Base-by-base conservation (phyloP, 2,113 vertebrate genomes). In the Danio rerio region DNA sequence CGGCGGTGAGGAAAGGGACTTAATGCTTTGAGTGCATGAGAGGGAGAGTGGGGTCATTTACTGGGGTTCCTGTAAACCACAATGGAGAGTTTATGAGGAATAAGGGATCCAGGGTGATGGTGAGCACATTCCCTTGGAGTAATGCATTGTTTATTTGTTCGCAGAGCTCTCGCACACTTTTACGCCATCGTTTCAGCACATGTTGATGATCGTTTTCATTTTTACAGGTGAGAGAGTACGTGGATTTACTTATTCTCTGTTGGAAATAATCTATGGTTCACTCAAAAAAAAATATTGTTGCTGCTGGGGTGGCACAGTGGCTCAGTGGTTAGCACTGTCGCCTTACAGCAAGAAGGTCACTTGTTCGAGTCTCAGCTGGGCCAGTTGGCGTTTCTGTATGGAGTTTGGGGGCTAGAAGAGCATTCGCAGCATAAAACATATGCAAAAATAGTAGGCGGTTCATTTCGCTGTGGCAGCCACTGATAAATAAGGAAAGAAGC, bases 1-100 rank as follows among this genome's bases (percentile, higher is more conserved):
- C 68, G 58, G 42, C 49, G 53, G 66, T 10, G 71, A 83, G 81
- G 80, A 86, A 80, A 79, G 71, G 43, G 50, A 81, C 72, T 83
- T 83, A 86, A 86, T 86, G 81, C 47, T 71, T 76, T 71, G 81
- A 86, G 77, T 83, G 81, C 81, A 83, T 83, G 81, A 77, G 53
- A 69, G n/a, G 52, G 62, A 75, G 72, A 80, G 56, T 68, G 78
- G 75, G 84, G 84, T 82, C 81, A 56, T 83, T 82, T 86, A 83
- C 66, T 43, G 81, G 63, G 81, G 76, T 78, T 68, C 70, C 77
- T 80, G 63, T 86, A 86, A 81, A 83, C 84, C 71, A 70, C 75
- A 58, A 59, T 71, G 55, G 61, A 83, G 47, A 86, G 70, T 75
- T 80, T 80, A 77, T 81, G 71, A 70, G 84, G 78, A 81, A 75